Conservation (phyloP, 2,113 vertebrate species). For the Chlamydotis undulata region DNA sequence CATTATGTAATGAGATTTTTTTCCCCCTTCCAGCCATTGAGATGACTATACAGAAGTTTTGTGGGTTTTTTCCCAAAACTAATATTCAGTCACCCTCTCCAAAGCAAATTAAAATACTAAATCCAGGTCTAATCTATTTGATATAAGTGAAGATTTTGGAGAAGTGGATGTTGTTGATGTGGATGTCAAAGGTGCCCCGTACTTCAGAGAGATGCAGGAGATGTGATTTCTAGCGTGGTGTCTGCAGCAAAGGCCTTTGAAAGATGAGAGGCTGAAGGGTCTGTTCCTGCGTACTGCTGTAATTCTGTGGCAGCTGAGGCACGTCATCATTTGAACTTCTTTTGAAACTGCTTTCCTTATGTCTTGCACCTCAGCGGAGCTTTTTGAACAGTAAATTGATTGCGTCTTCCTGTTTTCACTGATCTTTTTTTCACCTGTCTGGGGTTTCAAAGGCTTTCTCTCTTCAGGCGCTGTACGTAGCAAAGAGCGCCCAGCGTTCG, state of each 20-base stretch:
- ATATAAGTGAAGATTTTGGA: not conserved
- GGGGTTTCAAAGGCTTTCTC: not conserved
- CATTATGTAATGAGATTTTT: not conserved
- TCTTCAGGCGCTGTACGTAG: accelerated
- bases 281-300: accelerated
- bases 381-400: not conserved
- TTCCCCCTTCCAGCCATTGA: not conserved
- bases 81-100: not conserved
- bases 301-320: not conserved
- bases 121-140: not conserved
- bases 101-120: not conserved
- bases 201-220: not conserved
- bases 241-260: not conserved
- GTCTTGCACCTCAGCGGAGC: not conserved
- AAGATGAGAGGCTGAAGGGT: not conserved
- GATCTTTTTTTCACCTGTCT: not conserved
- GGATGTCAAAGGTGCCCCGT: not conserved
- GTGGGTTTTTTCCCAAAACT: accelerated
- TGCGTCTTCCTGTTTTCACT: accelerated
- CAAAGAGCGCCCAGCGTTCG: accelerated
- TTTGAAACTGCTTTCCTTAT: not conserved
- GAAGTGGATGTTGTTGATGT: not conserved
- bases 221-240: not conserved
- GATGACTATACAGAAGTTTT: not conserved
- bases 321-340: not conserved